Evolutionary conservation across 2,797 vertebrate species (phyloP), one percentile per base, ranked within the genome.

Genomic region (Myoxocephalus aenaeus): DNA sequence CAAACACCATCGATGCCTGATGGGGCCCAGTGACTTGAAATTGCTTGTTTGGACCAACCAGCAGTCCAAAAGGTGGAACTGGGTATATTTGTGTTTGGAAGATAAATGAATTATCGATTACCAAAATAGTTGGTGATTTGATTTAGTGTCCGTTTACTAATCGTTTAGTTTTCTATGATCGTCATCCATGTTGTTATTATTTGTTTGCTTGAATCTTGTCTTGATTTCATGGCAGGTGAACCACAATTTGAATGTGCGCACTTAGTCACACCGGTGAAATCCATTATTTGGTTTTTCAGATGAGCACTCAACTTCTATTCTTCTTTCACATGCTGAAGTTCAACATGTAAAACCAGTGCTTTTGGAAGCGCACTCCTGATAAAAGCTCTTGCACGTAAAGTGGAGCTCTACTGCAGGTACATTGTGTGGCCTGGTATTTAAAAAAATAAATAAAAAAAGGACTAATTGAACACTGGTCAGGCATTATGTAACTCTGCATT

Each of bases 401-500:
- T 65, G 40, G 22, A 32, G 14, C 68, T 64, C 18, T 27, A 25
- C 22, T 25, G 22, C 22, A 18, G 53, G 15, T 63, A 32, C 50
- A 59, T 53, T 64, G 38, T 46, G 29, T 15, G 0, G 11, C 22
- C 22, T 56, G 50, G 22, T 73, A 66, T 79, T 82, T 61, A 61
- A 46, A 58, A 73, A n/a, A n/a, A n/a, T n/a, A n/a, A n/a, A n/a
- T n/a, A n/a, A n/a, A 61, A 74, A 65, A 27, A 1, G 25, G 8
- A 69, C 51, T 68, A 73, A 64, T 69, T 72, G 65, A 82, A 78
- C 75, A 73, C 18, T 7, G 40, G 32, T 64, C 50, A 42, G 64
- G 50, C 20, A 12, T 86, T 80, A 62, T 70, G 25, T 58, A 73
- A 70, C 65, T 68, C 7, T 1, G 12, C 48, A 34, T 79, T 77